These are phyloP conservation scores for Manduca sexta DNA, from an alignment of 1,140 invertebrate genomes.

Conservation along the genomic window DNA sequence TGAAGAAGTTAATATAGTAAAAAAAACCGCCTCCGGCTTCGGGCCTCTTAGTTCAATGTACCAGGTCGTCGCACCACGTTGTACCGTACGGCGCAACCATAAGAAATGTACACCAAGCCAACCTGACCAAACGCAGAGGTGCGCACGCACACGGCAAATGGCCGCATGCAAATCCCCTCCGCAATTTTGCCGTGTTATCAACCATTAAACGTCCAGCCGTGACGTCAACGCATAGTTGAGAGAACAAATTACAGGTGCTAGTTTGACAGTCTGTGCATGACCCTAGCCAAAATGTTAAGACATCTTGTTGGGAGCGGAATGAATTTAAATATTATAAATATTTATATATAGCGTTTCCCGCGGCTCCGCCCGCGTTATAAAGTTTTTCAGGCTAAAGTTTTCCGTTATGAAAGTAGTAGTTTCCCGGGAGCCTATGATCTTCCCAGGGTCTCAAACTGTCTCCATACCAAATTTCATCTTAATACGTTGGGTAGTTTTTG, in stretches of 20 bases:
- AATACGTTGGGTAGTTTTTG: no score
- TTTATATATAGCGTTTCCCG: no score
- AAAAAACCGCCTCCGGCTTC: constrained; percentile 30
- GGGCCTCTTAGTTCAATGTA: constrained; percentile 59
- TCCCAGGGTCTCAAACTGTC: no score
- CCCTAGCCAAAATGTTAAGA: constrained; percentile 27
- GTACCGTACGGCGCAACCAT: constrained; percentile 60
- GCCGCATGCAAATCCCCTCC: constrained; percentile 28
- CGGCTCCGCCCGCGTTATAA: no score
- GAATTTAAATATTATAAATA: no score
- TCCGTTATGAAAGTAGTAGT: no score
- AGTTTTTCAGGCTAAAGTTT: no score
- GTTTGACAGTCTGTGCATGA: constrained; percentile 23
- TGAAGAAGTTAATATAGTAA: constrained; percentile 11
- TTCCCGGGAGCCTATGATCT: no score
- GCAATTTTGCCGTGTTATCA: constrained; percentile 36
- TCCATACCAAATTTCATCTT: no score
- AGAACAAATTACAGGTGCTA: constrained; percentile 58
- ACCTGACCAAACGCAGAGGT: constrained; percentile 39
- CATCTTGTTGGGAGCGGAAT: no score
- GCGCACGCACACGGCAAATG: constrained; percentile 26
- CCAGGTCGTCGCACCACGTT: constrained; percentile 59
- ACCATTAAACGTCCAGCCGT: constrained; percentile 35
- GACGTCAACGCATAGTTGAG: constrained; percentile 53
- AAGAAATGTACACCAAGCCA: constrained; percentile 47